Percentiles rank a stretch among this genome's conserved stretches.
Conservation (phyloP, 2,113 vertebrate genomes). For the Solenodon paradoxus region DNA sequence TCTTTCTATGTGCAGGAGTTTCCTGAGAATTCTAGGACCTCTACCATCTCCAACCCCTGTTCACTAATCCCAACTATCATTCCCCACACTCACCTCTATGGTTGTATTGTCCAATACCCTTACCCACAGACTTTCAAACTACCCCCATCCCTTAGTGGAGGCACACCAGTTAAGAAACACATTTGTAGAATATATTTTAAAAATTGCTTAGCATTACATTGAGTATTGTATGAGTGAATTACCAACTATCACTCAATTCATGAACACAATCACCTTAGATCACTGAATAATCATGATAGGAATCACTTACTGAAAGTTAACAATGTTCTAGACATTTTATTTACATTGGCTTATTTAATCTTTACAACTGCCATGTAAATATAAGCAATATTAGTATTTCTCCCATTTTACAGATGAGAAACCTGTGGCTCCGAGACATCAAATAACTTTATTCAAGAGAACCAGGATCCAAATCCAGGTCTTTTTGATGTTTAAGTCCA, state of each 20-base stretch:
- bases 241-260: slow-evolving; percentile 3
- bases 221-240: not conserved
- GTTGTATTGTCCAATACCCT: not conserved
- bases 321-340: not conserved
- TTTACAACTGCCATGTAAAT: not conserved
- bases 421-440: not conserved
- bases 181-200: slow-evolving; percentile 28
- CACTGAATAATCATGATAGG: not conserved
- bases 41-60: not conserved
- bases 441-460: not conserved
- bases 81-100: not conserved
- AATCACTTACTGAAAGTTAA: not conserved
- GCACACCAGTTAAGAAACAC: not conserved
- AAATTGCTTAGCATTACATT: not conserved
- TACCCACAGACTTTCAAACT: not conserved
- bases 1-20: not conserved
- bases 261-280: slow-evolving; percentile 20
- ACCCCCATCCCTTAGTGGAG: not conserved
- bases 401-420: slow-evolving; percentile 3
- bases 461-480: not conserved
- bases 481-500: not conserved
- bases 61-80: not conserved
- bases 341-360: not conserved
- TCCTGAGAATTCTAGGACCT: not conserved
- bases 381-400: not conserved